phyloP scores from a whole-genome alignment of 1,140 invertebrate species.

The Drosophila subobscura region DNA sequence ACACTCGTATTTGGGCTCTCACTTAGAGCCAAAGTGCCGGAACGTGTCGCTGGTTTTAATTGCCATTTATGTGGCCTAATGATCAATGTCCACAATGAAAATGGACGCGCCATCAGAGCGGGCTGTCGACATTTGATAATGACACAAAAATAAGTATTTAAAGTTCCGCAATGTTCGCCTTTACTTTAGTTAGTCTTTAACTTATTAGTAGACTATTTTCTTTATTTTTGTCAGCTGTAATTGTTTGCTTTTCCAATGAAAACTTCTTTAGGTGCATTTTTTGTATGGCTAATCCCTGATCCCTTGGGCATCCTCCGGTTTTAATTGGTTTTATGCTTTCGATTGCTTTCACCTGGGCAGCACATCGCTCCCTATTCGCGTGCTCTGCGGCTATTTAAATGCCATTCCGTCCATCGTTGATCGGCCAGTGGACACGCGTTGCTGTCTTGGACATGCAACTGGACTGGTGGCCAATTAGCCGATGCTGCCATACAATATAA shows the following conservation, averaged over 20 bases:
- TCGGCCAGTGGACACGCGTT: slow-evolving; percentile 53
- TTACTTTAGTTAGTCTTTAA: no score
- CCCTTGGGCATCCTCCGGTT: neutral
- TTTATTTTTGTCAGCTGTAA: neutral
- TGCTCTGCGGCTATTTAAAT: slow-evolving; percentile 67
- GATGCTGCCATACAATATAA: slow-evolving; percentile 16
- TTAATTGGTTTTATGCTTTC: slow-evolving; percentile 8
- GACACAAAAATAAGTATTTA: no score
- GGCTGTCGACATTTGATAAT: neutral
- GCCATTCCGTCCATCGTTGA: slow-evolving; percentile 39
- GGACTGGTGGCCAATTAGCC: slow-evolving; percentile 29
- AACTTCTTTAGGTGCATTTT: no score
- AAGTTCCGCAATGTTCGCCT: no score
- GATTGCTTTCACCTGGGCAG: slow-evolving; percentile 31
- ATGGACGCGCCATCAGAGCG: neutral
- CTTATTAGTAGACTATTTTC: neutral
- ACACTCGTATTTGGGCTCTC: neutral
- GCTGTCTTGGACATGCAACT: slow-evolving; percentile 35
- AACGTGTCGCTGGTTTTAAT: slow-evolving; percentile 72
- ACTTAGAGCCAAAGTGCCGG: slow-evolving; percentile 51
- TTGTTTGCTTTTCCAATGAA: slow-evolving; percentile 1
- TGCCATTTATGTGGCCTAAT: slow-evolving; percentile 66
- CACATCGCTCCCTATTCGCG: slow-evolving; percentile 52
- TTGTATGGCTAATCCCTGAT: no score
- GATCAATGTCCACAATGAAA: slow-evolving; percentile 19